A percentile compares a stretch with the other conserved stretches of the same genome.
Evolutionary conservation across 2,113 vertebrate genomes (phyloP).

Genomic region (Panurus biarmicus): DNA sequence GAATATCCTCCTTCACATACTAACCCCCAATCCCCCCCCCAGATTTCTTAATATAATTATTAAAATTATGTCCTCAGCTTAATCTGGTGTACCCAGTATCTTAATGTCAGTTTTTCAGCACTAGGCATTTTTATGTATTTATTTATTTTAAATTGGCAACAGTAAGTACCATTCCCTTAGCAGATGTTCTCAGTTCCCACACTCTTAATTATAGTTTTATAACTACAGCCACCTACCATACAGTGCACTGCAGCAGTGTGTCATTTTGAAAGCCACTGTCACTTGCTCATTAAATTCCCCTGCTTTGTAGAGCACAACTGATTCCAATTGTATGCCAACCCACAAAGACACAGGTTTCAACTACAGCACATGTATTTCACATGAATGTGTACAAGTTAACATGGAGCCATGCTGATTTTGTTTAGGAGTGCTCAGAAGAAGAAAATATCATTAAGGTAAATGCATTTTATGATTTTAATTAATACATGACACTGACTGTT

Average conservation of each 20-base stretch:
- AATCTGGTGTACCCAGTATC: background rate
- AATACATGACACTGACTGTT: background rate
- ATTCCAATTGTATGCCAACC: background rate
- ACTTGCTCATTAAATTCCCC: background rate
- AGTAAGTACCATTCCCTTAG: background rate
- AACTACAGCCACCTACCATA: background rate
- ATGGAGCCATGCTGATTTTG: background rate
- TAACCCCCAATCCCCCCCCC: too few relatives aligned
- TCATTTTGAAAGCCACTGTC: background rate
- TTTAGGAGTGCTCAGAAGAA: background rate
- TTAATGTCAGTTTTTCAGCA: background rate
- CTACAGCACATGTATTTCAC: background rate
- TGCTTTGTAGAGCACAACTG: background rate
- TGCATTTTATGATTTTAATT: background rate
- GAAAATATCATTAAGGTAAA: background rate
- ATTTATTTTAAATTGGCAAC: background rate
- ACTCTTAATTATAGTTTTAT: background rate
- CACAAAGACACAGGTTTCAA: background rate
- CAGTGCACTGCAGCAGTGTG: background rate
- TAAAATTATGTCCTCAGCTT: background rate
- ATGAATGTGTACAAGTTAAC: background rate
- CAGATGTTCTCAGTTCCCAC: constrained; percentile 16
- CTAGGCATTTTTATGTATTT: background rate
- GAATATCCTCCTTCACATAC: background rate
- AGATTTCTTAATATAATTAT: background rate